A percentile compares a stretch with the other conserved stretches of the same genome.
Conservation (phyloP, 2,797 vertebrate genomes). For the Hoplostethus atlanticus region DNA sequence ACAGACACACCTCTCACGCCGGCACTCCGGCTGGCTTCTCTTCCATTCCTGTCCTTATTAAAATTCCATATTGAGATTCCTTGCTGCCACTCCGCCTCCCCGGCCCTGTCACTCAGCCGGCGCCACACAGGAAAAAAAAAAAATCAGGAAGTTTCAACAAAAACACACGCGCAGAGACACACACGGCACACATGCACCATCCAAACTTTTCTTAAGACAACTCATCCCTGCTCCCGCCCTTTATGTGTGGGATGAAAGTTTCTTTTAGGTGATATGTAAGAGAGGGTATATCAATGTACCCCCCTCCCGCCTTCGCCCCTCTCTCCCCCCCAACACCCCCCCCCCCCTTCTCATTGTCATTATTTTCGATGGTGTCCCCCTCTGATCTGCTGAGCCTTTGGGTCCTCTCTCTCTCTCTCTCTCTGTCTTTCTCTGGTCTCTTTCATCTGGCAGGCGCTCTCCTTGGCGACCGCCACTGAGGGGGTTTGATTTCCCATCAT, state of each 20-base stretch:
- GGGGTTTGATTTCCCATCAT: constrained; percentile 84
- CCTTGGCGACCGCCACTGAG: constrained; percentile 78
- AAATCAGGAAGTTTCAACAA: constrained; percentile 79
- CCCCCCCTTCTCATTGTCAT: constrained; percentile 79
- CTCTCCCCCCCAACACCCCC: constrained; percentile 25
- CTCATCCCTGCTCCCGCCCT: constrained; percentile 72
- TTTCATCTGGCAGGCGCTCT: constrained; percentile 84
- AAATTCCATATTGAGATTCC: constrained; percentile 85
- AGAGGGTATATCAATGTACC: constrained; percentile 57
- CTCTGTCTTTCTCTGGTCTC: constrained; percentile 71
- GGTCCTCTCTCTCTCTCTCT: constrained; percentile 63
- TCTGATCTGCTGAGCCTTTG: constrained; percentile 82
- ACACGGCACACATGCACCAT: constrained; percentile 52
- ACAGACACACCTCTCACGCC: constrained; percentile 82
- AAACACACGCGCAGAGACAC: constrained; percentile 53
- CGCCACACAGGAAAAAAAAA: constrained; percentile 48
- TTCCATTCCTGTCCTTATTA: constrained; percentile 80
- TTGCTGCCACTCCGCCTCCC: constrained; percentile 80
- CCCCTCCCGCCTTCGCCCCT: constrained; percentile 38
- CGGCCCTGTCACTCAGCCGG: constrained; percentile 79
- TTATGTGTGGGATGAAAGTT: constrained; percentile 84
- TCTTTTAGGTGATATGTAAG: constrained; percentile 79
- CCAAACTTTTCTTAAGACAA: constrained; percentile 83
- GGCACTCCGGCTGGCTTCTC: constrained; percentile 69
- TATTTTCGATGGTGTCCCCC: constrained; percentile 83